Evolutionary conservation across 1,140 invertebrate genomes (phyloP).

Genomic region (Charaxes varanes): DNA sequence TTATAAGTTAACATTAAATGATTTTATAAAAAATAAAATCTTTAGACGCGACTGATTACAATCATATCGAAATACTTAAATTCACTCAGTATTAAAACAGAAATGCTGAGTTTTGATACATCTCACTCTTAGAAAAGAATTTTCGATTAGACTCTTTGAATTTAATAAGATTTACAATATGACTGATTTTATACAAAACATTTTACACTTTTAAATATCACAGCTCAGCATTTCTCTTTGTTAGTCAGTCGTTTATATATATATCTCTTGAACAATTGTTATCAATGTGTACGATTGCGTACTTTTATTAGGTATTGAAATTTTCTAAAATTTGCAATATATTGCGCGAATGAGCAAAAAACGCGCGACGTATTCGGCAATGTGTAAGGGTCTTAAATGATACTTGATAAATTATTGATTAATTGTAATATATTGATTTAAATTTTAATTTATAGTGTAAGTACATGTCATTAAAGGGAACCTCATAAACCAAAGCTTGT

Average conservation of each 20-base stretch:
- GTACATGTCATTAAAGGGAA: conserved; percentile 11
- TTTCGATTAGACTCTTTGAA: conserved; percentile 15
- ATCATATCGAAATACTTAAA: conserved; percentile 19
- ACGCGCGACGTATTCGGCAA: not conserved
- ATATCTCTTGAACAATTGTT: not conserved
- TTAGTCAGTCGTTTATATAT: conserved; percentile 6
- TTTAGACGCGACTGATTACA: conserved; percentile 13
- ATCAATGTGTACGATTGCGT: not conserved
- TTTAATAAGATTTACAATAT: conserved; percentile 10
- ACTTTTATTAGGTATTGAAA: too few relatives aligned
- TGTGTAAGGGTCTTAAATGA: not conserved
- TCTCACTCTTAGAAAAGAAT: conserved; percentile 11
- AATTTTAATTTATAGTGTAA: conserved; percentile 9
- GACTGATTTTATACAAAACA: conserved; percentile 22
- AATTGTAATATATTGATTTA: conserved; percentile 13
- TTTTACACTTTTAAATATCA: conserved; percentile 13
- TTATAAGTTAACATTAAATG: conserved; percentile 19
- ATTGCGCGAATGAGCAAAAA: not conserved
- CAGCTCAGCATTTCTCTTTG: conserved; percentile 11
- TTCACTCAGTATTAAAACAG: conserved; percentile 15
- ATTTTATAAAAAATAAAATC: conserved; percentile 16
- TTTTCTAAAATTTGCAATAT: conserved; percentile 1
- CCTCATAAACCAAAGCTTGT: conserved; percentile 22
- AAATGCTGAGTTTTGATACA: conserved; percentile 11
- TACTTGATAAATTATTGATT: not conserved